A percentile compares a stretch with the other conserved stretches of the same genome.
Conservation (phyloP, 53 echinoderm and acorn worm genomes). For the Paracentrotus lividus region DNA sequence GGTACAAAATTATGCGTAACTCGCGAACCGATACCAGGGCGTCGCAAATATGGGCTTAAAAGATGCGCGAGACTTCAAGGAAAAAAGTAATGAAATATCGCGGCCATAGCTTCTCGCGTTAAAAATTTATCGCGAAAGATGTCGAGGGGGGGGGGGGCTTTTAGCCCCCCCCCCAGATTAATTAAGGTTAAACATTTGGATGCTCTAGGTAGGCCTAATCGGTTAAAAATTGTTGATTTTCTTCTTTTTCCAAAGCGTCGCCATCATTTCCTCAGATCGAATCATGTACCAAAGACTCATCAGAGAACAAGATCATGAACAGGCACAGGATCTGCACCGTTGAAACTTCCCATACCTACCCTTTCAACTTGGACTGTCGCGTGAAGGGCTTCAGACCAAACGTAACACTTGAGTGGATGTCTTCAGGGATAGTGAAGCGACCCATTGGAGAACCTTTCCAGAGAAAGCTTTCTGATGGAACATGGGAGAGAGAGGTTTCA, state of each 20-base stretch:
- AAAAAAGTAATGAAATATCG: no score
- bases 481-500: slow-evolving; percentile 3
- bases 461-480: background rate
- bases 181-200: no score
- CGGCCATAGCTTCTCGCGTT: no score
- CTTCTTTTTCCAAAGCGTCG: background rate
- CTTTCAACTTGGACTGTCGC: background rate
- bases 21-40: no score
- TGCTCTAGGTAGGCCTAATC: no score
- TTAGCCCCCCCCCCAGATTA: no score
- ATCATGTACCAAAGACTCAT: background rate
- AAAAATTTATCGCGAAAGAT: no score
- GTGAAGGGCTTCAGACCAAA: slow-evolving; percentile 39
- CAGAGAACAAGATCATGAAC: background rate
- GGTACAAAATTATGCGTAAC: no score
- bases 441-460: background rate
- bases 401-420: background rate
- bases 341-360: background rate
- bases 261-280: background rate
- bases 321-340: background rate
- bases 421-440: background rate
- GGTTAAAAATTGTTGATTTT: no score
- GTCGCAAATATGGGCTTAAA: no score
- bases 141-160: no score
- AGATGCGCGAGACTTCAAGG: no score